Evolutionary conservation across 1,140 invertebrate species (phyloP).

Genomic region (Caenorhabditis remanei): DNA sequence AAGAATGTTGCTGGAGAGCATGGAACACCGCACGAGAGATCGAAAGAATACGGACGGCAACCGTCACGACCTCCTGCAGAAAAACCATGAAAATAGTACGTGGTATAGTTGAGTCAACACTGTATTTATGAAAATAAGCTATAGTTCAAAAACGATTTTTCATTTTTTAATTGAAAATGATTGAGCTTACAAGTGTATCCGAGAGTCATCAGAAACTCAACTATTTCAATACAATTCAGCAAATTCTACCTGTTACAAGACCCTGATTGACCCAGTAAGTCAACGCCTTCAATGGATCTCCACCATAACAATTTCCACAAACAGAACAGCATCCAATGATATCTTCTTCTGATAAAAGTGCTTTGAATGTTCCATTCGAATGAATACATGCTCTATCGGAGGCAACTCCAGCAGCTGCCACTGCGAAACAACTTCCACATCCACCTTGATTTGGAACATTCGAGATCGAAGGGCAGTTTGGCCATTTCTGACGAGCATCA

Average conservation of each 20-base stretch:
- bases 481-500: conserved; percentile 86
- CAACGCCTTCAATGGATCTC: conserved; percentile 72
- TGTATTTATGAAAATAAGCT: too few relatives aligned
- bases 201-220: too few relatives aligned
- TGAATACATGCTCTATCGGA: conserved; percentile 76
- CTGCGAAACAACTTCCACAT: conserved; percentile 81
- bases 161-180: too few relatives aligned
- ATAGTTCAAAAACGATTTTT: too few relatives aligned
- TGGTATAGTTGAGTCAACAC: not conserved
- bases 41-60: conserved; percentile 73
- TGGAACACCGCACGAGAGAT: conserved; percentile 73
- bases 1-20: conserved; percentile 74
- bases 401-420: conserved; percentile 74
- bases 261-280: conserved; percentile 69
- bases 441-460: conserved; percentile 80
- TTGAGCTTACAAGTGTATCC: too few relatives aligned
- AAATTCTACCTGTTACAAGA: conserved; percentile 69
- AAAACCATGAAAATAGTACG: not conserved
- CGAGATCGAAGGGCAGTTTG: conserved; percentile 85
- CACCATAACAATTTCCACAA: conserved; percentile 77
- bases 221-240: too few relatives aligned
- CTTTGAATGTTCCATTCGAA: conserved; percentile 73
- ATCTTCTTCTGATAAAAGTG: conserved; percentile 71
- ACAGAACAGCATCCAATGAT: conserved; percentile 75
- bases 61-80: conserved; percentile 73